These are phyloP conservation scores for Scylla paramamosain DNA, from an alignment of 1,140 invertebrate genomes.

Conservation along the genomic window DNA sequence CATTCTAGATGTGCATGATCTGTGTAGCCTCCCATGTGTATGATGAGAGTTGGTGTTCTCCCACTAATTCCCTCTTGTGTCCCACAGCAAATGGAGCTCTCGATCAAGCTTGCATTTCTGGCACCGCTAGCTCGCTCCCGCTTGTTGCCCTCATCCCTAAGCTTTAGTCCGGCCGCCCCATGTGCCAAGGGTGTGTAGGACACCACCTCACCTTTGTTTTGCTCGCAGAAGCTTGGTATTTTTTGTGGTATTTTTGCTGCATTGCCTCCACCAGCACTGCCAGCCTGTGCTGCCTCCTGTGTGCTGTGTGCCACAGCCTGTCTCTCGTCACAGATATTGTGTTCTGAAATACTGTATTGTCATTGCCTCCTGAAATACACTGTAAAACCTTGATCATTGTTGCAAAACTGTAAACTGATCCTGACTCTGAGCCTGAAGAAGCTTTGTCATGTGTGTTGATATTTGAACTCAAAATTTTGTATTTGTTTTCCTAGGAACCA, in stretches of 20 bases:
- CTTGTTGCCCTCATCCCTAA: conserved; percentile 61
- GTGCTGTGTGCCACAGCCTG: neutral
- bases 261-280: neutral
- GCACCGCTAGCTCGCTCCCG: conserved; percentile 36
- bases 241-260: neutral
- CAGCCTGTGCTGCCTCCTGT: neutral
- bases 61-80: conserved; percentile 21
- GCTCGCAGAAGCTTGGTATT: conserved; percentile 10
- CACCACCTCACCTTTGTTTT: neutral
- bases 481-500: too few species aligned
- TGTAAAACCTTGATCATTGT: neutral
- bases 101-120: conserved; percentile 62
- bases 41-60: neutral
- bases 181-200: conserved; percentile 5
- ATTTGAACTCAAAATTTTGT: too few species aligned
- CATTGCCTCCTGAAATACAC: neutral
- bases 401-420: neutral
- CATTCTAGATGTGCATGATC: neutral
- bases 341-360: neutral
- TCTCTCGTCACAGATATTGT: neutral
- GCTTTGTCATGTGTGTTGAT: too few species aligned
- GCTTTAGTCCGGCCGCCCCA: conserved; percentile 42
- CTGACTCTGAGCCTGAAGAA: neutral
- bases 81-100: conserved; percentile 40
- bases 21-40: neutral